These are phyloP conservation scores for Cotesia vestalis DNA, from an alignment of 1,140 invertebrate genomes.

Conservation along the genomic window DNA sequence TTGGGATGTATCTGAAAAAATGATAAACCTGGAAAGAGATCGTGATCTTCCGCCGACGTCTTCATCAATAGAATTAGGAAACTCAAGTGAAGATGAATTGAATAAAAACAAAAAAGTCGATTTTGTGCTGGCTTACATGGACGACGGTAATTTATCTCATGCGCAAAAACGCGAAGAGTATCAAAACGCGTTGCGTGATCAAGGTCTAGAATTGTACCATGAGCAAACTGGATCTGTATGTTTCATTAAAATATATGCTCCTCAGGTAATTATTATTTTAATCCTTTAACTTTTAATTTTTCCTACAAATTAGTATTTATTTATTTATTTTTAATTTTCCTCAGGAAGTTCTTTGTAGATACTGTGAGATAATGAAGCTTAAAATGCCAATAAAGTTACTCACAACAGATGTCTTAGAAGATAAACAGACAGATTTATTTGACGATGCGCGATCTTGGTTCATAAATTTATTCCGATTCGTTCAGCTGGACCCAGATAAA, in stretches of 20 bases:
- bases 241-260: constrained; percentile 81
- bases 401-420: constrained; percentile 46
- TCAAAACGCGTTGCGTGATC: constrained; percentile 69
- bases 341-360: constrained; percentile 78
- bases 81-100: too few species aligned
- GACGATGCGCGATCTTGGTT: constrained; percentile 60
- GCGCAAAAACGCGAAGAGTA: constrained; percentile 67
- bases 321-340: constrained; percentile 24
- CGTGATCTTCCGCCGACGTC: constrained; percentile 19
- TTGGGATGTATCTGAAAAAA: constrained; percentile 38
- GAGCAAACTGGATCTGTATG: constrained; percentile 70
- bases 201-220: constrained; percentile 72
- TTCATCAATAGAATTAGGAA: too few species aligned
- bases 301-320: neutral
- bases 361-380: constrained; percentile 87
- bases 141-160: constrained; percentile 61
- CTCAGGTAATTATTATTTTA: constrained; percentile 60
- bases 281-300: neutral
- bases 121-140: constrained; percentile 74
- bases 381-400: constrained; percentile 87
- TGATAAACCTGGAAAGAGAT: constrained; percentile 38
- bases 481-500: constrained; percentile 64
- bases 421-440: constrained; percentile 48
- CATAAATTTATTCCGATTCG: constrained; percentile 54
- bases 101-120: constrained; percentile 65